Percentiles rank a stretch among this genome's conserved stretches.
phyloP scores from a whole-genome alignment of 2,888 invertebrate genomes.

The Drosophila silvestris region DNA sequence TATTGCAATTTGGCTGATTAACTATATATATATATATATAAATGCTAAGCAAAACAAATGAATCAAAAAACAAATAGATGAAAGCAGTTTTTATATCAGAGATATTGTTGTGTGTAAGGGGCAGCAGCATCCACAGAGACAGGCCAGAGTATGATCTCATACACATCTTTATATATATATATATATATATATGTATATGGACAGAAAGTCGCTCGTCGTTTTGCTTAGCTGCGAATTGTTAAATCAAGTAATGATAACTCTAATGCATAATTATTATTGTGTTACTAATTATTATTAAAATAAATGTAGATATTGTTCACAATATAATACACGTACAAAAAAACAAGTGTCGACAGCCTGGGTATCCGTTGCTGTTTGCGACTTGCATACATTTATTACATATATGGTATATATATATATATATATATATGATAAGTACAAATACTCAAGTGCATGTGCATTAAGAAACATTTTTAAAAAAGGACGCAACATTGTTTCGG shows the following conservation, averaged over 20 bases:
- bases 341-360: constrained; percentile 22
- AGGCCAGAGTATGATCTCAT: constrained; percentile 65
- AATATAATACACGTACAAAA: constrained; percentile 59
- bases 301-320: constrained; percentile 77
- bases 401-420: constrained; percentile 11
- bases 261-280: constrained; percentile 66
- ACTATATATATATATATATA: constrained; percentile 31
- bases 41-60: constrained; percentile 41
- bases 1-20: constrained; percentile 44
- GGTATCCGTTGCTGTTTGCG: constrained; percentile 8
- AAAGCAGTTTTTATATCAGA: constrained; percentile 34
- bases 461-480: constrained; percentile 55
- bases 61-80: constrained; percentile 9
- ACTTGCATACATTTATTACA: constrained; percentile 28
- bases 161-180: constrained; percentile 34
- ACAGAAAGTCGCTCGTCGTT: constrained; percentile 21
- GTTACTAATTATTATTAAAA: constrained; percentile 76
- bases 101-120: constrained; percentile 13
- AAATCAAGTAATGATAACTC: constrained; percentile 43
- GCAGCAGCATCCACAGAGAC: constrained; percentile 1
- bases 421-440: constrained; percentile 29
- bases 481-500: constrained; percentile 70
- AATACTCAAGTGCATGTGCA: constrained; percentile 43
- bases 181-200: constrained; percentile 20
- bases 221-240: constrained; percentile 63